These are phyloP conservation scores for Euphonia xanthogaster DNA, from an alignment of 2,797 vertebrate genomes.

Conservation along the genomic window DNA sequence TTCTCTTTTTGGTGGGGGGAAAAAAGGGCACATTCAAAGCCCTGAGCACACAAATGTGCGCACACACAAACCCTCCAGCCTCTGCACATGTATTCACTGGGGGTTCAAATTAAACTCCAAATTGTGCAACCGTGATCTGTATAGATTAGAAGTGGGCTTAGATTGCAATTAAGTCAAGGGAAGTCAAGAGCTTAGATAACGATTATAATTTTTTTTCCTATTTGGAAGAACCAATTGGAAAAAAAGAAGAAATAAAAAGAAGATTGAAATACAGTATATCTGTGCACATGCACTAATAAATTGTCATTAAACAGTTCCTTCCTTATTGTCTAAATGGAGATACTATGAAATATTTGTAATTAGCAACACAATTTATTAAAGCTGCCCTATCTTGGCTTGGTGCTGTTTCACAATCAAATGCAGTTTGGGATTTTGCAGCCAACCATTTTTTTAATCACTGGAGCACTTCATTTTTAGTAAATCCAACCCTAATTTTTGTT, in stretches of 20 bases:
- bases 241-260: not conserved
- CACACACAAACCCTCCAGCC: not conserved
- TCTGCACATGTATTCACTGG: not conserved
- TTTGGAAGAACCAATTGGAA: conserved; percentile 15
- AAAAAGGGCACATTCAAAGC: not conserved
- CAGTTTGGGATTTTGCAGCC: conserved; percentile 57
- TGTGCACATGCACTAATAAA: conserved; percentile 19
- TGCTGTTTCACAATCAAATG: conserved; percentile 30
- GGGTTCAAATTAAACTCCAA: conserved; percentile 64
- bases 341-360: conserved; percentile 42
- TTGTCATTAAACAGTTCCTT: conserved; percentile 20
- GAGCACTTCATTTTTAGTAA: conserved; percentile 64
- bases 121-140: conserved; percentile 42
- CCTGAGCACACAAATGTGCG: not conserved
- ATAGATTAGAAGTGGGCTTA: conserved; percentile 67
- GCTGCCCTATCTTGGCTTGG: conserved; percentile 6
- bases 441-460: conserved; percentile 54
- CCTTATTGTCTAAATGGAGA: conserved; percentile 7
- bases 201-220: conserved; percentile 42
- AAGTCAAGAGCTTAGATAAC: conserved; percentile 68
- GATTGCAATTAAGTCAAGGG: conserved; percentile 64
- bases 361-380: conserved; percentile 37
- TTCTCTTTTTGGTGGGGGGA: not conserved
- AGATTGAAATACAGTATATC: not conserved
- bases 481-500: conserved; percentile 57